These are phyloP conservation scores for Ovibos moschatus DNA, from an alignment of 2,113 vertebrate species.

Conservation along the genomic window DNA sequence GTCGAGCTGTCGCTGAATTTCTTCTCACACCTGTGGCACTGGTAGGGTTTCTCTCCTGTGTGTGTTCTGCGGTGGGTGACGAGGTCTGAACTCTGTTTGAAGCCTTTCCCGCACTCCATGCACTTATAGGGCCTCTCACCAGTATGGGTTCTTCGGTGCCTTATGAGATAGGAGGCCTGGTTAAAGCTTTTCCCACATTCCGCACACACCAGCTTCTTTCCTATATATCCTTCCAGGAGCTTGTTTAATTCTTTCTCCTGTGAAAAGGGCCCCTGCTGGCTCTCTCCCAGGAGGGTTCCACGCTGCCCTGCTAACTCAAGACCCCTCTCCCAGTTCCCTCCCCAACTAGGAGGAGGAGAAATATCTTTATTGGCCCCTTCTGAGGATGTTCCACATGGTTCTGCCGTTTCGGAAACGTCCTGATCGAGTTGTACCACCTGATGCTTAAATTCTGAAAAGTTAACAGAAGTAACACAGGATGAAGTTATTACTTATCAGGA, in stretches of 20 bases:
- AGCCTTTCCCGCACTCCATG: conserved; percentile 34
- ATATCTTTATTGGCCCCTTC: background rate
- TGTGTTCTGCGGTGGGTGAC: conserved; percentile 33
- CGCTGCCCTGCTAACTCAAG: background rate
- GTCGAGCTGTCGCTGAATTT: conserved; percentile 41
- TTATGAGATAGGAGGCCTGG: conserved; percentile 38
- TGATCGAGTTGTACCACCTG: conserved; percentile 18
- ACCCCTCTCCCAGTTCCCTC: background rate
- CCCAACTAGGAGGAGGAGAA: background rate
- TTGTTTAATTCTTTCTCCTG: background rate
- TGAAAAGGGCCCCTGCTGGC: background rate
- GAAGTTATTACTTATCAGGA: background rate
- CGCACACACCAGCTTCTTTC: conserved; percentile 30
- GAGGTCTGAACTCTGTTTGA: conserved; percentile 50
- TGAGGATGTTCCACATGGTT: background rate
- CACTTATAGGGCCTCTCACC: conserved; percentile 19
- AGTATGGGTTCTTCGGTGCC: conserved; percentile 42
- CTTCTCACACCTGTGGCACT: conserved; percentile 12
- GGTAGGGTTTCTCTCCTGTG: conserved; percentile 33
- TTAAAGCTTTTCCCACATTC: conserved; percentile 52
- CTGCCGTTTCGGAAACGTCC: background rate
- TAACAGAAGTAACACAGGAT: background rate
- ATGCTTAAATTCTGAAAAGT: conserved; percentile 53
- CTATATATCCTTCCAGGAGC: background rate
- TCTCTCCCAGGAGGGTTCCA: background rate